Evolutionary conservation across 2,888 invertebrate genomes (phyloP), one percentile per base, ranked within the genome.

Genomic region (Bellardia bayeri): DNA sequence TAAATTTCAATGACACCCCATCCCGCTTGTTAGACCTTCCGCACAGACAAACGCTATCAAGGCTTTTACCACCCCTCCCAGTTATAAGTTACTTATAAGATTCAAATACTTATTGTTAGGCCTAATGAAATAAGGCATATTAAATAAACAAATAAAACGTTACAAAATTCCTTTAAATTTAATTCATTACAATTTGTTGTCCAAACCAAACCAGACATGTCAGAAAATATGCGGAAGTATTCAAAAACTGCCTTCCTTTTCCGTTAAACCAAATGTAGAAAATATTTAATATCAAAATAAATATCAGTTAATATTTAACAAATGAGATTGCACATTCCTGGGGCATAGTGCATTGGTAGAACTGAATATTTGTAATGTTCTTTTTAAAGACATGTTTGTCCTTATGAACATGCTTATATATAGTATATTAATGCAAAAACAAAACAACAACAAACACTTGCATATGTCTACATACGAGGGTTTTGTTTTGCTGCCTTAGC

Each of bases 311-410:
- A 64, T 61, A 74, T 76, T 64, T 14, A 14, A 42, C 68, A 78
- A 58, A 78, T 4, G 5, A 63, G 61, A 45, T 80, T 40, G 80
- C 16, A 71, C 80, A 63, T 23, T 63, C 61, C 69, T 30, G 71
- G 7, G 40, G 63, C 72, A 64, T 33, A 23, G 66, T 81, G 71
- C 37, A 74, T n/a, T 37, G 33, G 45, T 66, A 51, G 4, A 63
- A 74, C 68, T 61, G 14, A 56, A 56, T 64, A 78, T 49, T 49
- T 66, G 45, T 75, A 56, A 58, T 86, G 63, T 58, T 33, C 74
- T 69, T 82, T 76, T 82, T 58, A 40, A 74, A 49, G 69, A 68
- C 69, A 75, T 69, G 49, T 76, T 82, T 82, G 86, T 82, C 69
- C 82, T 79, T 79, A 64, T 51, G 51, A 69, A n/a, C 54, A 75